Base-by-base conservation (phyloP, 2,888 invertebrate species). In the Cheilosia grossa region DNA sequence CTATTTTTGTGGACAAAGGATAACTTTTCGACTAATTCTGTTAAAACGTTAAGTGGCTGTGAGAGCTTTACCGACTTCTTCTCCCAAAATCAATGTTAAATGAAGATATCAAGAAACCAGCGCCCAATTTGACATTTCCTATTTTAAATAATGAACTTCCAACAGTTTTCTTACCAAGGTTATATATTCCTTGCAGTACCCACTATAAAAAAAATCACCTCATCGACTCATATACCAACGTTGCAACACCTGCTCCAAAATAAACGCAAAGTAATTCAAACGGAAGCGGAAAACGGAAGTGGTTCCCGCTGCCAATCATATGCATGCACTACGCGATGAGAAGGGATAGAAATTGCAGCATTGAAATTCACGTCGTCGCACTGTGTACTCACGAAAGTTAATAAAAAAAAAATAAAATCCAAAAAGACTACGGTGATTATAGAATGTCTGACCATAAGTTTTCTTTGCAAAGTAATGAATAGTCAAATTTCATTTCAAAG, bases 241-340 rank as follows among this genome's bases (percentile, higher is more conserved):
- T 17, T 10, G 5, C 37, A 19, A 33, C 79, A 80, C 80, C 73
- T 74, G 80, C 13, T 67, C 56, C 74, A 59, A 74, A 80, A 74
- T 63, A 70, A 78, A 70, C 40, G 47, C 15, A 37, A 80, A 73
- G 56, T 77, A 77, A 66, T 64, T 59, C 40, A 72, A 77, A 66
- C 77, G 77, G 82, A 82, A 82, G 54, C 67, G 67, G 61, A 73
- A 73, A 49, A 19, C 82, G 82, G 77, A 82, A 82, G 72, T 78
- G 40, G 61, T 75, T 75, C 54, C n/a, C 58, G 69, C 63, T 70
- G 47, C 66, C 49, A 77, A 82, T 82, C 72, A 72, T 42, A 66
- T 27, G 27, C 47, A 64, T 58, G 19, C 56, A 67, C 49, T 47
- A 15, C 64, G 13, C 61, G 69, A 44, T 58, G 37, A 64, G 69